Percentiles rank a stretch among this genome's conserved stretches.
These are phyloP conservation scores for Diprion similis DNA, from an alignment of 1,140 invertebrate genomes.

Conservation along the genomic window DNA sequence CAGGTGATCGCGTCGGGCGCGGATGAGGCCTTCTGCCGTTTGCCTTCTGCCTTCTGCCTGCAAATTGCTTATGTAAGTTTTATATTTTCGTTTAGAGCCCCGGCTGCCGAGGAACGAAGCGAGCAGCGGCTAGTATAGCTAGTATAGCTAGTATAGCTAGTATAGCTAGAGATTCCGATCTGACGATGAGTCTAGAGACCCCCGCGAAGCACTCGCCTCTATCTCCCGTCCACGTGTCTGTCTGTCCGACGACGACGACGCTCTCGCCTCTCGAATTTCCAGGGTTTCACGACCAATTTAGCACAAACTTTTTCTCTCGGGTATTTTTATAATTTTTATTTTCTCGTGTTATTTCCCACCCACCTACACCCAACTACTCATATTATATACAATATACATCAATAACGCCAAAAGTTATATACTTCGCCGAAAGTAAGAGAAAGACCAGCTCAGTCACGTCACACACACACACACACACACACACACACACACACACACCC, in stretches of 20 bases:
- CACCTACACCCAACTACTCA: no score
- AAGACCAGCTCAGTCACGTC: no score
- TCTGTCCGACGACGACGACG: no score
- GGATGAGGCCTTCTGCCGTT: no score
- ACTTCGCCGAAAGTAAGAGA: no score
- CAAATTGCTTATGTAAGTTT: slow-evolving; percentile 2
- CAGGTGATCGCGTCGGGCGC: no score
- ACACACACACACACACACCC: no score
- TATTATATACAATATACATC: no score
- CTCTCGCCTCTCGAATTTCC: neutral
- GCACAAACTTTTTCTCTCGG: neutral
- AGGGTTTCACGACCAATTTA: slow-evolving; percentile 3
- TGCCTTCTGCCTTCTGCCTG: no score
- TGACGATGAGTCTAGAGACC: neutral
- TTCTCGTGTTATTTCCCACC: neutral
- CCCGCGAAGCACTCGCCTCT: neutral
- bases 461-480: no score
- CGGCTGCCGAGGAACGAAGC: neutral
- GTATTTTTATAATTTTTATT: neutral
- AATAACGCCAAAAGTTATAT: no score
- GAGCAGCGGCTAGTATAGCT: neutral
- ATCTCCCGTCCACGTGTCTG: no score
- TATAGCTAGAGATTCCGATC: slow-evolving; percentile 4
- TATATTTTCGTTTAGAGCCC: slow-evolving; percentile 5
- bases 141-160: neutral